phyloP scores from a whole-genome alignment of 2,888 invertebrate species.

The Melinaea menophilus region DNA sequence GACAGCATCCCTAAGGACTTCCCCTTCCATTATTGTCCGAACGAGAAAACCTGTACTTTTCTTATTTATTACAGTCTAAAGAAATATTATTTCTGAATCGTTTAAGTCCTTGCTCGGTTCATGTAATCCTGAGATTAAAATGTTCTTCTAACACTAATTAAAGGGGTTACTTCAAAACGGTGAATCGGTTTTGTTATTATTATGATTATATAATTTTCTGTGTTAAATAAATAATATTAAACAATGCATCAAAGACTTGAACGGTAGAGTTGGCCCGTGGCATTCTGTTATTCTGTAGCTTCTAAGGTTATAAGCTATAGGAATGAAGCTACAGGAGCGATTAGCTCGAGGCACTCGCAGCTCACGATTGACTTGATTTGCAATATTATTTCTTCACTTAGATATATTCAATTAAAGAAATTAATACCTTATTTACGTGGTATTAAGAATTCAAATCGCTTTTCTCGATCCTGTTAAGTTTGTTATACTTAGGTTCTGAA shows the following conservation, averaged over 20 bases:
- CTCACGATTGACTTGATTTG: constrained; percentile 66
- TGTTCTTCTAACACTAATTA: constrained; percentile 68
- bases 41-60: constrained; percentile 59
- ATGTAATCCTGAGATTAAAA: constrained; percentile 74
- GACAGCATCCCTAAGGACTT: constrained; percentile 32
- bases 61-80: constrained; percentile 73
- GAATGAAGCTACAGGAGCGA: constrained; percentile 68
- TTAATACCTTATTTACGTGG: constrained; percentile 34
- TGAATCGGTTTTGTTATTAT: constrained; percentile 24
- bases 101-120: constrained; percentile 74
- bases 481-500: constrained; percentile 45
- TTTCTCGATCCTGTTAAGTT: constrained; percentile 7
- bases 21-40: constrained; percentile 47
- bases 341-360: constrained; percentile 61
- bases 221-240: too few species aligned
- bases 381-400: constrained; percentile 47
- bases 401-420: constrained; percentile 39
- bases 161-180: constrained; percentile 62
- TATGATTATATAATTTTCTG: constrained; percentile 9
- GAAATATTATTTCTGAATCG: constrained; percentile 77
- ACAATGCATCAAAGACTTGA: too few species aligned
- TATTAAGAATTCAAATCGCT: constrained; percentile 23
- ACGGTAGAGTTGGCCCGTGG: background rate
- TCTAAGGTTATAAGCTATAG: constrained; percentile 24
- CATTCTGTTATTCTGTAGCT: background rate